Evolutionary conservation across 1,140 invertebrate species (phyloP), one percentile per base, ranked within the genome.

Genomic region (Drosophila malerkotliana): DNA sequence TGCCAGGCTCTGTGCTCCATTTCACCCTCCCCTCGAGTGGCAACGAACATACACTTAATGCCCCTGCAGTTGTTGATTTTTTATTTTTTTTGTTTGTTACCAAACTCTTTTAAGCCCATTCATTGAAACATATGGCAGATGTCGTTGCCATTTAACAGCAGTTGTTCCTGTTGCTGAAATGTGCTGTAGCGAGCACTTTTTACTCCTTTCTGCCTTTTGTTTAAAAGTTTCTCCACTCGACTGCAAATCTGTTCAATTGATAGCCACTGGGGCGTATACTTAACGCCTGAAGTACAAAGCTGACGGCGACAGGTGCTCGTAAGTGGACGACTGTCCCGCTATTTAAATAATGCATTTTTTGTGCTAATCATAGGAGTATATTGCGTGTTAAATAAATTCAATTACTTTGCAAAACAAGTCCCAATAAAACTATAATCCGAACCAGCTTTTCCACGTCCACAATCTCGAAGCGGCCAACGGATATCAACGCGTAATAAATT

Each of bases 401-500:
- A 28, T 32, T 32, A 14, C 3, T 10, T 18, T 18, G 53, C 56
- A 47, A 39, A 63, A 53, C 66, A 51, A 28, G 26, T 7, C 26
- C 2, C 26, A 28, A 28, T 28, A 28, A 7, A 1, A 28, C 26
- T 28, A 28, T 28, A 28, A 28, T 28, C 5, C 6, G 5, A 28
- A 7, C 4, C 26, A 28, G 26, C 26, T 28, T 28, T 28, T 28
- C 26, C 26, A 28, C 26, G 4, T 28, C 4, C 5, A 28, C 7
- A 28, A 28, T 28, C 26, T 28, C 26, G 5, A 28, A 28, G 26
- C 26, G 26, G 26, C 44, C 63, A 81, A 21, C 78, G 82, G 63
- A 83, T 72, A 79, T 82, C 72, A 68, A 71, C 61, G 55, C 51
- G 69, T 87, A 74, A 87, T 87, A 78, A 87, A 82, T 85, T 87